Conservation (phyloP, 2,797 vertebrate species). For the Callimico goeldii region DNA sequence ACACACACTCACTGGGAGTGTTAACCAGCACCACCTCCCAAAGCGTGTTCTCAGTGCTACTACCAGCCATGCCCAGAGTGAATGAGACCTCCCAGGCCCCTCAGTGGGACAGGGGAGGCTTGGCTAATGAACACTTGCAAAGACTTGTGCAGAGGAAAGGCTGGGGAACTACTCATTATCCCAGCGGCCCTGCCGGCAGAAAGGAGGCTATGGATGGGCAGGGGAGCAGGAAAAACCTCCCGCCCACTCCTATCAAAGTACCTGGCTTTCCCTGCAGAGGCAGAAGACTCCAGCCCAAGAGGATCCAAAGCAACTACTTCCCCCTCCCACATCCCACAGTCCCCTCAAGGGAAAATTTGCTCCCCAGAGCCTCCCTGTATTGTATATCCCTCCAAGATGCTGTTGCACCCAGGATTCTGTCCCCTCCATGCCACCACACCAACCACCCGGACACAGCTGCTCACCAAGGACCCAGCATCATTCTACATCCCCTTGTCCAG, state of each 20-base stretch:
- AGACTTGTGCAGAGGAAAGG: background rate
- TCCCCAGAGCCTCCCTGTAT: background rate
- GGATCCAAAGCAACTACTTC: background rate
- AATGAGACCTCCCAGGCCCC: background rate
- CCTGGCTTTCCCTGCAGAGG: background rate
- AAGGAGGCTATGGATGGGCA: background rate
- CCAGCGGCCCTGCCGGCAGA: background rate
- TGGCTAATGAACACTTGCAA: background rate
- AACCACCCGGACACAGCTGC: background rate
- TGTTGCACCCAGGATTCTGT: background rate
- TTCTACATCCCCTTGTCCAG: background rate
- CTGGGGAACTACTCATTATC: background rate
- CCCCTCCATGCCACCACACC: background rate
- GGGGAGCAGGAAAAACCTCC: background rate
- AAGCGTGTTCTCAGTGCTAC: background rate
- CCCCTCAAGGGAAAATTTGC: background rate
- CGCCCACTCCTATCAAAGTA: fast-evolving
- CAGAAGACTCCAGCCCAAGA: background rate
- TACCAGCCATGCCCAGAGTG: background rate
- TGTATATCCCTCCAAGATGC: background rate
- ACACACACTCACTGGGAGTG: background rate
- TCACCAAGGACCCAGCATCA: background rate
- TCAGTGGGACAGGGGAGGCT: background rate
- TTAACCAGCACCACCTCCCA: background rate
- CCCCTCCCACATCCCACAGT: fast-evolving